Percentiles rank a stretch among this genome's conserved stretches.
Conservation (phyloP, 2,113 vertebrate species). For the Sinocyclocheilus anophthalmus region DNA sequence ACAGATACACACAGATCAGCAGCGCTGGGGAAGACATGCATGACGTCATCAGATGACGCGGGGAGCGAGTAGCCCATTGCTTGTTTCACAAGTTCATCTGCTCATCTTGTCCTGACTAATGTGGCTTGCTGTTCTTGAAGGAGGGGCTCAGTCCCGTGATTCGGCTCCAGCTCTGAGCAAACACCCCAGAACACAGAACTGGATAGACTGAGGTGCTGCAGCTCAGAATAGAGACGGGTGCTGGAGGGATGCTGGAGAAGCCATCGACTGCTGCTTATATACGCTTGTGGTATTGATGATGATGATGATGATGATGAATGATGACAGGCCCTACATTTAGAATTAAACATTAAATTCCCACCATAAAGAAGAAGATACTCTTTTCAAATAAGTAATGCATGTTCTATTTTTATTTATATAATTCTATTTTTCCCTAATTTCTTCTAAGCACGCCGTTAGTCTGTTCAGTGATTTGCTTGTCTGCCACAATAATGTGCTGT, state of each 20-base stretch:
- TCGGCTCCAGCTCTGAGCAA: too few species aligned
- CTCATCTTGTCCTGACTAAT: not conserved
- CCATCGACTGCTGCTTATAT: not conserved
- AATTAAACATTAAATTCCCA: not conserved
- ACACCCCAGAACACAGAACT: not conserved
- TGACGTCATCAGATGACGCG: not conserved
- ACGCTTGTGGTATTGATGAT: not conserved
- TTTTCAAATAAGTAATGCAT: not conserved
- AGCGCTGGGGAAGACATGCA: not conserved
- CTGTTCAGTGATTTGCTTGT: too few species aligned
- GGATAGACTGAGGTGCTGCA: too few species aligned
- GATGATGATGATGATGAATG: not conserved
- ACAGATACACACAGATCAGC: not conserved
- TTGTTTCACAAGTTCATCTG: not conserved
- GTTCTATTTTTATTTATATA: not conserved
- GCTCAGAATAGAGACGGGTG: too few species aligned
- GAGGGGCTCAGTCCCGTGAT: not conserved
- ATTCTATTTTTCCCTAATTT: too few species aligned
- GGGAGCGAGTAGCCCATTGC: not conserved
- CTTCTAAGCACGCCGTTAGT: too few species aligned
- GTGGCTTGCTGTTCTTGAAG: not conserved
- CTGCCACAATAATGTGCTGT: too few species aligned
- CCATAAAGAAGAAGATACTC: not conserved
- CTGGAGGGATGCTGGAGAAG: too few species aligned
- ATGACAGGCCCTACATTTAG: not conserved